Conservation (phyloP, 2,113 vertebrate genomes). For the Camarhynchus parvulus region DNA sequence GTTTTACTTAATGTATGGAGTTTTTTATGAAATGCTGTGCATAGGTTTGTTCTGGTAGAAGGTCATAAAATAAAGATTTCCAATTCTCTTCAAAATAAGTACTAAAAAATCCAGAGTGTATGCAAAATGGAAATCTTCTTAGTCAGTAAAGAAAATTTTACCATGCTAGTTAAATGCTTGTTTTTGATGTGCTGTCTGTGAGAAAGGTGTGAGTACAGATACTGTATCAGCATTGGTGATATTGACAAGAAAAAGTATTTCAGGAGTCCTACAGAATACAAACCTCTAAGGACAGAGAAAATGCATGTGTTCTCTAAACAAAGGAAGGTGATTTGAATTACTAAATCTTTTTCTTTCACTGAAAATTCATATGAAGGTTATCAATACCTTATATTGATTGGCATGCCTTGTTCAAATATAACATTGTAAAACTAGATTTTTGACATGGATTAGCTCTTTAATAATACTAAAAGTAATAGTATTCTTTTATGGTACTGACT, state of each 20-base stretch:
- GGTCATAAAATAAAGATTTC: neutral
- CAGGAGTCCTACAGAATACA: neutral
- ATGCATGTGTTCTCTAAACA: neutral
- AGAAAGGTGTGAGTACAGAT: neutral
- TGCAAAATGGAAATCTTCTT: neutral
- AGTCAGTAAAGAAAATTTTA: conserved; percentile 2
- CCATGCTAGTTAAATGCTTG: neutral
- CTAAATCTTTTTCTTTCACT: neutral
- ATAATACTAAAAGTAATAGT: neutral
- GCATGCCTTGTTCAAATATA: neutral
- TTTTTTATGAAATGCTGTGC: neutral
- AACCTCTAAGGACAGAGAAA: neutral
- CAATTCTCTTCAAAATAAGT: neutral
- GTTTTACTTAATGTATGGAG: neutral
- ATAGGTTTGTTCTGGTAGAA: neutral
- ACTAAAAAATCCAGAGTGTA: neutral
- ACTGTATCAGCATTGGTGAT: neutral
- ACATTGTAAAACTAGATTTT: neutral
- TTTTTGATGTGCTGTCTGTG: neutral
- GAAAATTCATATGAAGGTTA: neutral
- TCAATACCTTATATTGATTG: neutral
- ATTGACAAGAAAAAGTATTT: neutral
- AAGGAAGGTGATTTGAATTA: neutral
- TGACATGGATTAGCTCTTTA: neutral
- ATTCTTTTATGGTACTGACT: neutral